Percentiles rank a stretch among this genome's conserved stretches.
Evolutionary conservation across 1,140 invertebrate species (phyloP).

Genomic region (Drosophila repletoides): DNA sequence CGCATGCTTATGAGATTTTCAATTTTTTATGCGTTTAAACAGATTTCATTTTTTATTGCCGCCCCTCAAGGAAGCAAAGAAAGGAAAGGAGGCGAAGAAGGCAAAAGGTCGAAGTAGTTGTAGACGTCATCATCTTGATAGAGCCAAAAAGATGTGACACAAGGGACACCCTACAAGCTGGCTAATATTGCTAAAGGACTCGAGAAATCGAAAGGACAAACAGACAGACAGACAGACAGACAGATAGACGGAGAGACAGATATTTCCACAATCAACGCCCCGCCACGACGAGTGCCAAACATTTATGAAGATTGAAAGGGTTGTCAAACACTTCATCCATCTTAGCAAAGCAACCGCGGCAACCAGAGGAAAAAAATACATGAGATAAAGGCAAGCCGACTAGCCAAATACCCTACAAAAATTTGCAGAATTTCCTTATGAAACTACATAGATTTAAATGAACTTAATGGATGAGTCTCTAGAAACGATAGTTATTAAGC

Average conservation of each 20-base stretch:
- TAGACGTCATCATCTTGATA: conserved; percentile 69
- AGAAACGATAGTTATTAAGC: too few species aligned
- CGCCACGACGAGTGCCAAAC: conserved; percentile 70
- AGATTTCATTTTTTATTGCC: conserved; percentile 78
- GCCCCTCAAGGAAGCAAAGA: conserved; percentile 18
- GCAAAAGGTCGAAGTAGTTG: conserved; percentile 72
- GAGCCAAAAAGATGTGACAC: conserved; percentile 69
- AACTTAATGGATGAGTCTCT: too few species aligned
- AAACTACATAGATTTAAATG: too few species aligned
- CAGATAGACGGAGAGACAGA: conserved; percentile 16
- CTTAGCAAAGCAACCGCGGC: conserved; percentile 60
- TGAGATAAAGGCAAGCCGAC: too few species aligned
- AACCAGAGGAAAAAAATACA: conserved; percentile 21
- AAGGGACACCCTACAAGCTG: conserved; percentile 52
- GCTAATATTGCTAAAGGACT: conserved; percentile 64
- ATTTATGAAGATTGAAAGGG: conserved; percentile 82
- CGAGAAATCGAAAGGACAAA: conserved; percentile 8
- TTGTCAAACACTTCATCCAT: conserved; percentile 81
- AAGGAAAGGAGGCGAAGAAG: too few species aligned
- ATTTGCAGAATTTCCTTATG: too few species aligned
- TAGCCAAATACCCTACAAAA: too few species aligned
- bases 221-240: conserved; percentile 9
- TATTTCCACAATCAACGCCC: conserved; percentile 44
- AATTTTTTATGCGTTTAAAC: conserved; percentile 82
- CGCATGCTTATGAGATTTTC: conserved; percentile 80